Evolutionary conservation across 2,888 invertebrate genomes (phyloP), one percentile per base, ranked within the genome.

Genomic region (Spisula solida): DNA sequence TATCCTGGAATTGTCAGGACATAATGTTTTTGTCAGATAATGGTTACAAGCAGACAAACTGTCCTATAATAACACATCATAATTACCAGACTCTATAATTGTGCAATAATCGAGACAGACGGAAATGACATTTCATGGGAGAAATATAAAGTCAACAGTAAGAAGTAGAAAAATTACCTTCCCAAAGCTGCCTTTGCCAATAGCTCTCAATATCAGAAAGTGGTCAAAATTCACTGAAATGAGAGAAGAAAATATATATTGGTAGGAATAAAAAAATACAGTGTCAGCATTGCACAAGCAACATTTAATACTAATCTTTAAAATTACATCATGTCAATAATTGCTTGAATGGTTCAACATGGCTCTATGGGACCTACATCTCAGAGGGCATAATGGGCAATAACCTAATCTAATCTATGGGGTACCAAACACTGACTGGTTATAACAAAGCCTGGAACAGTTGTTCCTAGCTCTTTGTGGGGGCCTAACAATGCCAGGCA

Each of bases 181-280:
- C 93, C 98, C 98, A 96, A 98, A 98, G 96, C 98, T 98, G 88
- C 98, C 98, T 96, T 98, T 98, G 81, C 98, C 98, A 95, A 98
- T 98, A 60, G 98, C 98, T 92, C 98, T 97, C 85, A 98, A 97
- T 93, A 98, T 98, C 97, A 98, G 98, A 97, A 98, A 98, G 97
- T 98, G 98, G 97, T 98, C 98, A 96, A 98, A 98, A 96, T 98
- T 98, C 89, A 98, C 98, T 96, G 96, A 90, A 96, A 96, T 87
- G 75, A 93, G 93, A 94, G 92, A 94, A 48, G 12, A 80, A 75
- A 14, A 25, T 66, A 1, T 51, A 12, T 66, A n/a, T 16, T 56
- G 55, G 55, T 14, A n/a, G n/a, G n/a, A n/a, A 18, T n/a, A 18
- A n/a, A 56, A 20, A 56, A 18, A 56, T 56, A 41, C 41, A 2